Evolutionary conservation across 2,888 invertebrate species (phyloP).

Genomic region (Pinctada fucata): DNA sequence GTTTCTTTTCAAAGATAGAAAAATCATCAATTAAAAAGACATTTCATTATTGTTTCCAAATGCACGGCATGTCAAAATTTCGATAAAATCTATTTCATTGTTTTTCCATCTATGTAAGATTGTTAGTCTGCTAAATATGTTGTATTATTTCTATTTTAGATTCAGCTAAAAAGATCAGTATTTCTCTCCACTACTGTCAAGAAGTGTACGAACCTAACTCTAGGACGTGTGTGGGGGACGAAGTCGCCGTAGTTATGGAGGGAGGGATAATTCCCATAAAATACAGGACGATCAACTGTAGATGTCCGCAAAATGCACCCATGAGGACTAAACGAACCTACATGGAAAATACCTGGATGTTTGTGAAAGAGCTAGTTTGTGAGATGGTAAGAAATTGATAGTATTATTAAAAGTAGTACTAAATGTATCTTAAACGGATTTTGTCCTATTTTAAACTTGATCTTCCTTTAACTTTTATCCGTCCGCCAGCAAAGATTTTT

Average conservation of each 20-base stretch:
- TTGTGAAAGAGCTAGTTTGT: slow-evolving; percentile 29
- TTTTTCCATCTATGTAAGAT: no score
- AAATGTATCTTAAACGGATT: no score
- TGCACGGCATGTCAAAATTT: no score
- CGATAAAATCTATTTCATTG: no score
- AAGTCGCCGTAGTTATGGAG: slow-evolving; percentile 26
- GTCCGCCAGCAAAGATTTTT: no score
- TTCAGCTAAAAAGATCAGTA: slow-evolving; percentile 21
- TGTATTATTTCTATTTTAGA: background rate
- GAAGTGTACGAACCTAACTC: background rate
- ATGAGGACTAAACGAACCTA: slow-evolving; percentile 7
- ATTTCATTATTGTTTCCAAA: no score
- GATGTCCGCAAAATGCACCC: slow-evolving; percentile 13
- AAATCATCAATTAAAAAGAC: background rate
- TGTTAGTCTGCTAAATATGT: no score
- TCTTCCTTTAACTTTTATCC: no score
- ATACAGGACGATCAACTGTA: slow-evolving; percentile 15
- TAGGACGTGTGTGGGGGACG: slow-evolving; percentile 2
- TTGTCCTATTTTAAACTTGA: no score
- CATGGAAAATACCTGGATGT: background rate
- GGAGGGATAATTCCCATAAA: slow-evolving; percentile 17
- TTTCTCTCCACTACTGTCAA: slow-evolving; percentile 29
- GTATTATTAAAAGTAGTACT: no score
- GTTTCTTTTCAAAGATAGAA: background rate
- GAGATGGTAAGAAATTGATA: slow-evolving; percentile 15